A percentile compares a stretch with the other conserved stretches of the same genome.
phyloP scores from a whole-genome alignment of 2,113 vertebrate species.

The Proteles cristata region DNA sequence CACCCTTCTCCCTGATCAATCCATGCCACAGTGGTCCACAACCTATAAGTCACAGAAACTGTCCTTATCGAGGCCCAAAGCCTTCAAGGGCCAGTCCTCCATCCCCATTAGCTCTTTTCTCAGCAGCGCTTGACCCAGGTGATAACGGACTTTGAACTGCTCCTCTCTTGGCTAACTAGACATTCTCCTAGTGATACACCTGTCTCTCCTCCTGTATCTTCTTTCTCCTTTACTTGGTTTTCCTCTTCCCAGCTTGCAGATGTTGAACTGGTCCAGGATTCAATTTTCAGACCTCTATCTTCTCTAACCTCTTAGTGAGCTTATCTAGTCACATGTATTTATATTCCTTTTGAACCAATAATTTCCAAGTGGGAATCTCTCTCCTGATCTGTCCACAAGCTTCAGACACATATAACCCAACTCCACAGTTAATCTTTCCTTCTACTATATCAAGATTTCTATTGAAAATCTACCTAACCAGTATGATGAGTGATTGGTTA shows the following conservation, averaged over 20 bases:
- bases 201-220: not conserved
- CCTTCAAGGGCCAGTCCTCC: not conserved
- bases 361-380: slow-evolving; percentile 3
- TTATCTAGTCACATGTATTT: not conserved
- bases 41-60: not conserved
- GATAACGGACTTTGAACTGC: not conserved
- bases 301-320: not conserved
- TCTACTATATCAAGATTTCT: not conserved
- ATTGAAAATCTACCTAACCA: not conserved
- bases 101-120: not conserved
- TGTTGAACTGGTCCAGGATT: not conserved
- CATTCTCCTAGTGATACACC: not conserved
- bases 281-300: not conserved
- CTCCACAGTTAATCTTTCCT: not conserved
- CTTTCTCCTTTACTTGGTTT: not conserved
- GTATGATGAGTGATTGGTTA: not conserved
- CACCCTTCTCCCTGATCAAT: not conserved
- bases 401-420: not conserved
- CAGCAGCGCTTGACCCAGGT: not conserved
- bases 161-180: not conserved
- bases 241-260: not conserved
- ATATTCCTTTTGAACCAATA: not conserved
- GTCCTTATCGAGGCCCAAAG: not conserved
- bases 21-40: not conserved
- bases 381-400: not conserved